These are phyloP conservation scores for Ptyas mucosa DNA, from an alignment of 2,113 vertebrate genomes.

Conservation along the genomic window DNA sequence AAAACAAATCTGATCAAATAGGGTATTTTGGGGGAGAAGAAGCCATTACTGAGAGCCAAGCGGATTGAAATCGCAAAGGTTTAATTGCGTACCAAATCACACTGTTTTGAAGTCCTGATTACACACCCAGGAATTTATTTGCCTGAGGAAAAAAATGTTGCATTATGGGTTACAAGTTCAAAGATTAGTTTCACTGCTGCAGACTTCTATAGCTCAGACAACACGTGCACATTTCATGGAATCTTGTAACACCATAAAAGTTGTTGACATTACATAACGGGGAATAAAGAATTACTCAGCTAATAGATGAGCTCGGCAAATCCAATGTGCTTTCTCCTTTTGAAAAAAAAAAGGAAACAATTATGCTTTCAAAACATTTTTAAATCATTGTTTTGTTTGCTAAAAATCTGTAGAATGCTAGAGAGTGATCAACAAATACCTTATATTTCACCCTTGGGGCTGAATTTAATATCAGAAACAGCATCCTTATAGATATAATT, in stretches of 20 bases:
- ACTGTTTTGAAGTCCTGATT: conserved; percentile 69
- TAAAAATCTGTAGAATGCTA: conserved; percentile 32
- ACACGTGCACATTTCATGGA: conserved; percentile 63
- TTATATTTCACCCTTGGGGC: conserved; percentile 54
- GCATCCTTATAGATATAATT: conserved; percentile 52
- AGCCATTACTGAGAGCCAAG: conserved; percentile 52
- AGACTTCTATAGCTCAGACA: conserved; percentile 53
- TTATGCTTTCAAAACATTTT: conserved; percentile 43
- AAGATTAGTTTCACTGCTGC: conserved; percentile 66
- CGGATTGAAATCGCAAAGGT: conserved; percentile 60
- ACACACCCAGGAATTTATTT: conserved; percentile 67
- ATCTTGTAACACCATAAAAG: conserved; percentile 64
- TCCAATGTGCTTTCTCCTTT: conserved; percentile 41
- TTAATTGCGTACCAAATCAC: conserved; percentile 62
- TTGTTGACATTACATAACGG: conserved; percentile 41
- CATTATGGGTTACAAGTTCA: conserved; percentile 71
- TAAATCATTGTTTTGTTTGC: conserved; percentile 2
- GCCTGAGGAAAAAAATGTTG: conserved; percentile 65
- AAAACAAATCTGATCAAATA: conserved; percentile 18
- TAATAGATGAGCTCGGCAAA: conserved; percentile 50
- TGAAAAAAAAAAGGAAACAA: conserved; percentile 18
- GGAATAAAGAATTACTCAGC: conserved; percentile 58
- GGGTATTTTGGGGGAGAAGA: background rate
- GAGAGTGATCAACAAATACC: conserved; percentile 39
- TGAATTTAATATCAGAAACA: conserved; percentile 52